Percentiles rank a stretch among this genome's conserved stretches.
Conservation (phyloP, 1,140 invertebrate species). For the Nylanderia fulva region DNA sequence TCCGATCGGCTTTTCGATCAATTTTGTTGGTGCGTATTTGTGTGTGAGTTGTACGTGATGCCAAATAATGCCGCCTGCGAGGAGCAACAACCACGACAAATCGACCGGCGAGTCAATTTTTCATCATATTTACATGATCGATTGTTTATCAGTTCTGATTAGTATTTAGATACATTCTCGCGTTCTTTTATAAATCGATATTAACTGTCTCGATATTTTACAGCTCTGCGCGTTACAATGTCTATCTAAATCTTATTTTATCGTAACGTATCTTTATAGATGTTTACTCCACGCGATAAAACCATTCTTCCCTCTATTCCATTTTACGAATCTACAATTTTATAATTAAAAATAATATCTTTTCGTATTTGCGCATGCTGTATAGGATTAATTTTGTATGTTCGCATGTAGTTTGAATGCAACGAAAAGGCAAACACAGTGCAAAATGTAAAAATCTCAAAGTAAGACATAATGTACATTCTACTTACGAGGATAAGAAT, state of each 20-base stretch:
- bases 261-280: neutral
- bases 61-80: neutral
- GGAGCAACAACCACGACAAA: neutral
- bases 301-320: neutral
- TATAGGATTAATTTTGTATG: neutral
- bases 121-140: neutral
- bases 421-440: neutral
- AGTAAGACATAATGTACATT: neutral
- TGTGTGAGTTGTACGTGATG: neutral
- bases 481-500: neutral
- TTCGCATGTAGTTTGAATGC: neutral
- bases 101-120: neutral
- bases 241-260: neutral
- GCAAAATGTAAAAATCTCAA: neutral
- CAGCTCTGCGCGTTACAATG: neutral
- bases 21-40: neutral
- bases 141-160: neutral
- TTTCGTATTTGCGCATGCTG: neutral
- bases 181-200: neutral
- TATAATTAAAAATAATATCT: neutral
- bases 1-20: neutral
- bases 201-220: neutral
- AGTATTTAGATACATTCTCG: neutral
- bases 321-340: neutral
- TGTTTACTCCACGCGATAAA: neutral